Evolutionary conservation across 2,113 vertebrate genomes (phyloP), one percentile per base, ranked within the genome.

Genomic region (Megaleporinus macrocephalus): DNA sequence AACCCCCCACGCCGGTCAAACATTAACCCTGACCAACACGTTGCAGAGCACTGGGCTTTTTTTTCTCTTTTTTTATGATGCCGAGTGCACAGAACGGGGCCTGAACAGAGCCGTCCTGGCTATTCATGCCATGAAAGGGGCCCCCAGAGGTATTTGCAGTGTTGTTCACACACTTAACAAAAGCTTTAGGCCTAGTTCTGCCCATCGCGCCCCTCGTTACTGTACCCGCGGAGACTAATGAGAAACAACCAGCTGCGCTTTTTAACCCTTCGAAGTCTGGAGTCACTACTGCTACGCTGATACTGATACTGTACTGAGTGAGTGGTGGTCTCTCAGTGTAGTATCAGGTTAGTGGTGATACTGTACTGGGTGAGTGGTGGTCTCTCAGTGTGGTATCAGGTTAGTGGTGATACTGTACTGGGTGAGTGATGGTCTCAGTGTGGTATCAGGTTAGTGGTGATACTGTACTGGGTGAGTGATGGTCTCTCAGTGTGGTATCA

Each of bases 1-100:
- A 74, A 11, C 9, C 78, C 57, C 66, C 78, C 86, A 87, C 83
- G 68, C 27, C 9, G 1, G 78, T 87, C 65, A 83, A 87, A 81
- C 78, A 87, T 87, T 87, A 87, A 87, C 83, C 51, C 24, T 13
- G 47, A 33, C 11, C 24, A 14, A 76, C 76, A 53, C 55, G 18
- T 15, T 29, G 71, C 66, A 68, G 51, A 65, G 71, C 66, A 81
- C 44, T 59, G 55, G 55, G 20, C 36, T 78, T 78, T 65, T 57
- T 59, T 24, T 24, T 24, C n/a, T 59, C 6, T 59, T 26, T 24
- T 26, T 61, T 26, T 61, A 61, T 44, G 70, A 82, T 14, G 27
- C 24, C 49, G 24, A 51, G 53, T 68, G 61, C 5, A 65, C 71
- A 68, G 51, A 72, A 51, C 20, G n/a, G 29, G 76, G 72, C 51